Evolutionary conservation across 2,797 vertebrate genomes (phyloP).

Genomic region (Haliaeetus albicilla): DNA sequence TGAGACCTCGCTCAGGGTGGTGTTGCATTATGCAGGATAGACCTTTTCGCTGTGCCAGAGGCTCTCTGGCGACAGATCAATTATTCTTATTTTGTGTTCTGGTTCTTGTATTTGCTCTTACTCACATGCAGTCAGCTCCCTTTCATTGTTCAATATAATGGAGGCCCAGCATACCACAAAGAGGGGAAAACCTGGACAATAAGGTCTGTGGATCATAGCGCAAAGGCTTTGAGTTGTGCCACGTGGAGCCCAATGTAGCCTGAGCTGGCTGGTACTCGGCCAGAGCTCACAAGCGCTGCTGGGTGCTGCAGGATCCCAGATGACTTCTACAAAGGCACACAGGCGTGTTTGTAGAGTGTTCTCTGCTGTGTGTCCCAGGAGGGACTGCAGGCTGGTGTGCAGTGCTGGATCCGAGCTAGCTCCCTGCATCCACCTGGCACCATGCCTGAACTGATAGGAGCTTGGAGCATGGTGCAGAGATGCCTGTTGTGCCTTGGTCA

Average conservation of each 20-base stretch:
- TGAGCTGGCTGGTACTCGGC: not conserved
- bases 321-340: not conserved
- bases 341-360: not conserved
- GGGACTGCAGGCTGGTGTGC: not conserved
- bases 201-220: not conserved
- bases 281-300: not conserved
- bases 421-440: not conserved
- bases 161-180: not conserved
- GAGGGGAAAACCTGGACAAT: not conserved
- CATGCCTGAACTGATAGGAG: not conserved
- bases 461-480: not conserved
- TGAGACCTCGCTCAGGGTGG: not conserved
- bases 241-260: not conserved
- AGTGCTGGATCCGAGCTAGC: fast-evolving
- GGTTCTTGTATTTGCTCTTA: not conserved
- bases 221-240: not conserved
- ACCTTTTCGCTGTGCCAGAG: not conserved
- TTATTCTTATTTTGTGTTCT: not conserved
- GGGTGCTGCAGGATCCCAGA: not conserved
- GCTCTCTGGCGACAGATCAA: not conserved
- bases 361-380: not conserved
- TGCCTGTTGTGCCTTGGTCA: not conserved
- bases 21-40: not conserved
- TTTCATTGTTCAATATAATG: not conserved
- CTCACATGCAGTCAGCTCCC: not conserved